These are phyloP conservation scores for Hippocampus kuda DNA, from an alignment of 2,797 vertebrate genomes.

Conservation along the genomic window DNA sequence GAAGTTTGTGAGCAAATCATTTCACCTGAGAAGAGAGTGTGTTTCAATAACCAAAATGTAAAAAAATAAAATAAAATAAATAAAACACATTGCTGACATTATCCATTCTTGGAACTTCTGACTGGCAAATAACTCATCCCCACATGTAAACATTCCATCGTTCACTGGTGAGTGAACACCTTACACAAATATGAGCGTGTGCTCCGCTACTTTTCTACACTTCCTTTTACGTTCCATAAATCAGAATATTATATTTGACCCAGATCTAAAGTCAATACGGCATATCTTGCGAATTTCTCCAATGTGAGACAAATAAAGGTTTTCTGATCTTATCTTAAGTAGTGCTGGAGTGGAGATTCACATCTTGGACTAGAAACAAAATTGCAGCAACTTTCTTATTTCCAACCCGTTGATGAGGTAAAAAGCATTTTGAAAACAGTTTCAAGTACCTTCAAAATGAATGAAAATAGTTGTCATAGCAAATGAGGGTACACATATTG, in stretches of 20 bases:
- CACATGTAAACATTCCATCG: not conserved
- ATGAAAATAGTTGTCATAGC: not conserved
- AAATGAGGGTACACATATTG: not conserved
- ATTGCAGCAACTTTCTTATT: not conserved
- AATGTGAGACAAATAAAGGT: too few species aligned
- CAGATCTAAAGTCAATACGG: too few species aligned
- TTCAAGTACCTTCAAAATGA: not conserved
- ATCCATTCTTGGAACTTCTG: slow-evolving; percentile 2
- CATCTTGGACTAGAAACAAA: not conserved
- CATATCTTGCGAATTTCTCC: too few species aligned
- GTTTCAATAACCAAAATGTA: not conserved
- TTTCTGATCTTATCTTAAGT: not conserved
- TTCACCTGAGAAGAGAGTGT: not conserved
- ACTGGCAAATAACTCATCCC: not conserved
- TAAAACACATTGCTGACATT: not conserved
- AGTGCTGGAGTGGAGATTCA: not conserved
- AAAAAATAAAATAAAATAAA: not conserved
- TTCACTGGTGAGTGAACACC: slow-evolving; percentile 1
- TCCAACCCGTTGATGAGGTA: not conserved
- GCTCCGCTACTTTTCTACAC: too few species aligned
- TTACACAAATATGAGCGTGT: slow-evolving; percentile 1
- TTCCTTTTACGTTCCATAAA: too few species aligned
- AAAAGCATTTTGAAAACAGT: not conserved
- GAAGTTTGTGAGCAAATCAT: not conserved
- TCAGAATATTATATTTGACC: too few species aligned